A percentile compares a stretch with the other conserved stretches of the same genome.
Evolutionary conservation across 1,140 invertebrate species (phyloP).

Genomic region (Drosophila simulans): DNA sequence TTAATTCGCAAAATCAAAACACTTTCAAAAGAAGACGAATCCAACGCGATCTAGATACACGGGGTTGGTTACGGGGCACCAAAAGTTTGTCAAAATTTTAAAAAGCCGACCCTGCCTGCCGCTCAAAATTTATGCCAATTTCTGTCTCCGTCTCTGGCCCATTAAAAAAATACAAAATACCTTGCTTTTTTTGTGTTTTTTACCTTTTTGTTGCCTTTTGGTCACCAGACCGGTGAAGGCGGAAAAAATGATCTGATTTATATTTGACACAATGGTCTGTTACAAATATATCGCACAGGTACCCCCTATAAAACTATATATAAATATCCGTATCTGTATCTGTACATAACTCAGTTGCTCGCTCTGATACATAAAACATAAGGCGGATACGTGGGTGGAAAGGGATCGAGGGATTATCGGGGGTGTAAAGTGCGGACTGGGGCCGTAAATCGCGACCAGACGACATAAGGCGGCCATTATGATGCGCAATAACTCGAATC

Average conservation of each 20-base stretch:
- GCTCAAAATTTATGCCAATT: conserved; percentile 74
- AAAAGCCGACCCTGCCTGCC: conserved; percentile 53
- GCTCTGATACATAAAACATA: conserved; percentile 83
- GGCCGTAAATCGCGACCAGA: conserved; percentile 52
- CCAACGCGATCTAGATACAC: conserved; percentile 52
- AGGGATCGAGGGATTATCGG: conserved; percentile 6
- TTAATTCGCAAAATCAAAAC: conserved; percentile 75
- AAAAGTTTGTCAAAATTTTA: conserved; percentile 79
- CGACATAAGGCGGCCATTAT: conserved; percentile 78
- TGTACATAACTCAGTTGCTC: conserved; percentile 53
- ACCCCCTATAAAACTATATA: conserved; percentile 12
- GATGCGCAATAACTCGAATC: conserved; percentile 75
- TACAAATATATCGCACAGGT: conserved; percentile 43
- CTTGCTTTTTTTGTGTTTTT: not conserved
- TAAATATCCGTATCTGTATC: conserved; percentile 10
- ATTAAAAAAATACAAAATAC: conserved; percentile 61
- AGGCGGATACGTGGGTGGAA: conserved; percentile 42
- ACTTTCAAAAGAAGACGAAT: conserved; percentile 37
- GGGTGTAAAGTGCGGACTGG: conserved; percentile 20
- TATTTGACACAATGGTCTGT: conserved; percentile 83
- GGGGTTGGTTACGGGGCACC: conserved; percentile 36
- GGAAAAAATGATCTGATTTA: conserved; percentile 84
- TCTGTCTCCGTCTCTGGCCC: conserved; percentile 29
- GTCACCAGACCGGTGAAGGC: conserved; percentile 17
- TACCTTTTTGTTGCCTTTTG: conserved; percentile 17